A percentile compares a stretch with the other conserved stretches of the same genome.
phyloP scores from a whole-genome alignment of 37 sponge, comb jelly and placozoan genomes.

The Corticium candelabrum region DNA sequence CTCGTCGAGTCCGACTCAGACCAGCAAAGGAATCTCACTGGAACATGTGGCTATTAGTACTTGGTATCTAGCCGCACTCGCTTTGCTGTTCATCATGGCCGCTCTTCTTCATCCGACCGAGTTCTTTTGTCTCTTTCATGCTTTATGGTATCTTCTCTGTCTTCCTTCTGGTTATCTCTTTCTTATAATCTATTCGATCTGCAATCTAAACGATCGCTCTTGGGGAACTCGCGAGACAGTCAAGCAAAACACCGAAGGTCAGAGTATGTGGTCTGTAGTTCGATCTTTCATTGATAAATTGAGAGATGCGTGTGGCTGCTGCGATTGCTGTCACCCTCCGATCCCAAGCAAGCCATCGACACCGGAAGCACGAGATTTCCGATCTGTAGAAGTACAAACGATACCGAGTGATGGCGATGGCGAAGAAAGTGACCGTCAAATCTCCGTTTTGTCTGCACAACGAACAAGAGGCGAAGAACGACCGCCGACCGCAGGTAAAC shows the following conservation, averaged over 20 bases:
- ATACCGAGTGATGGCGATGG: neutral
- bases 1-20: neutral
- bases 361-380: no score
- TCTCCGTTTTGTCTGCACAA: no score
- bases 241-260: neutral
- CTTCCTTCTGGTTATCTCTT: slow-evolving; percentile 79
- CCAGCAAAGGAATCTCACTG: neutral
- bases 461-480: no score
- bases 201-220: slow-evolving; percentile 60
- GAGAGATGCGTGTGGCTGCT: neutral
- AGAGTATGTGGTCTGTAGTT: neutral
- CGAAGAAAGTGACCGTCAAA: neutral
- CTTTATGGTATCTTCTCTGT: slow-evolving; percentile 69
- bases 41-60: slow-evolving; percentile 2
- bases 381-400: no score
- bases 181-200: slow-evolving; percentile 74
- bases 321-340: neutral
- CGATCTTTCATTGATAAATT: neutral
- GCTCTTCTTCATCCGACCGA: slow-evolving; percentile 58
- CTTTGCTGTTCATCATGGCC: slow-evolving; percentile 32
- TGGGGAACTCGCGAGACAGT: slow-evolving; percentile 79
- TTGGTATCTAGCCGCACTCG: slow-evolving; percentile 36
- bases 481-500: no score
- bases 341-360: no score
- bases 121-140: slow-evolving; percentile 35